These are phyloP conservation scores for Lysiphlebus fabarum DNA, from an alignment of 1,140 invertebrate genomes.

Conservation along the genomic window DNA sequence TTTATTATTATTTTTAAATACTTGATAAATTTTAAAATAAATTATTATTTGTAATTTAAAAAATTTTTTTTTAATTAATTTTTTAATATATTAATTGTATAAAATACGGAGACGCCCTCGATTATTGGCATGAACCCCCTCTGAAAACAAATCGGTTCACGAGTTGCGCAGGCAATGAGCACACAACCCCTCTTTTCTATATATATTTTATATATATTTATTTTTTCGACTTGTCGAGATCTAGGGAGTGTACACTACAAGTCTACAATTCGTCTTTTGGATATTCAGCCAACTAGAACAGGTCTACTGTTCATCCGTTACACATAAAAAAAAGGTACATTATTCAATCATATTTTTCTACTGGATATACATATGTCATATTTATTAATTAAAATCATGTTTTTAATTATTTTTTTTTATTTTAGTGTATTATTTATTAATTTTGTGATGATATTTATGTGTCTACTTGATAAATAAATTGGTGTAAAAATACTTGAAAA, in stretches of 20 bases:
- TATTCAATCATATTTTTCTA: no score
- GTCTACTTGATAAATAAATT: no score
- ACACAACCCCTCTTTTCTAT: constrained; percentile 14
- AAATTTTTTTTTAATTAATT: not conserved
- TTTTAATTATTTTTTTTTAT: no score
- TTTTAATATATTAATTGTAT: constrained; percentile 35
- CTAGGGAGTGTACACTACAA: constrained; percentile 26
- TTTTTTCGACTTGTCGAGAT: constrained; percentile 22
- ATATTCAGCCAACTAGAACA: constrained; percentile 11
- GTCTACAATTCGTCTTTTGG: constrained; percentile 2
- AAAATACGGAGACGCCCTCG: constrained; percentile 50
- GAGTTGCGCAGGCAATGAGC: constrained; percentile 23
- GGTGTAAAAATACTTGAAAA: no score
- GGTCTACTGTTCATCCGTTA: constrained; percentile 3
- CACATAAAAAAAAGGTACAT: no score
- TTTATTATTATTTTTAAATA: no score
- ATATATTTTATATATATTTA: not conserved
- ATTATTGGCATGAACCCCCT: constrained; percentile 20
- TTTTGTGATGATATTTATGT: no score
- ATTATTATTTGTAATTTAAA: no score
- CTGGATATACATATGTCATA: no score
- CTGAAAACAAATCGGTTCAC: constrained; percentile 40
- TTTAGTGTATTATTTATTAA: no score
- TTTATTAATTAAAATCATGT: no score
- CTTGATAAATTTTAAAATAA: no score